Base-by-base conservation (phyloP, 2,888 invertebrate genomes). In the Epistrophe eligans region DNA sequence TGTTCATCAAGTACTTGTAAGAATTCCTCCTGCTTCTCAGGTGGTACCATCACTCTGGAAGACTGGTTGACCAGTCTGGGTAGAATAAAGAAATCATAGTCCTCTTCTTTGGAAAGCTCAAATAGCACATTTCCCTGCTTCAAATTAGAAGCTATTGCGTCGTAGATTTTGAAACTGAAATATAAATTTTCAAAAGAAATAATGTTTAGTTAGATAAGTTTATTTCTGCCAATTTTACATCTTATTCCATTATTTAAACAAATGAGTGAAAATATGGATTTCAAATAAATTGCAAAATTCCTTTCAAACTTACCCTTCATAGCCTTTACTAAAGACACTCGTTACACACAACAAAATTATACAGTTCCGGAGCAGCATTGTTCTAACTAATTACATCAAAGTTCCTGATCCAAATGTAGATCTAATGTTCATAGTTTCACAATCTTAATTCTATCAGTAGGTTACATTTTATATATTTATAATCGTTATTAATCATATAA, bases 131-230 rank as follows among this genome's bases (percentile, higher is more conserved):
- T 80, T 0, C 73, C 79, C 38, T 92, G 90, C 24, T 17, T 6
- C 1, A 81, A 79, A 3, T 79, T 70, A 4, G 77, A 64, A 2
- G 79, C 28, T 0, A 52, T 7, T 4, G 91, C 84, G 52, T 92
- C 91, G 45, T 91, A 92, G 15, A 92, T 88, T 74, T 90, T 91
- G 71, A 89, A 91, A 9, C 92, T n/a, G n/a, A n/a, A n/a, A n/a
- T n/a, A n/a, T n/a, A n/a, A n/a, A n/a, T n/a, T n/a, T n/a, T n/a
- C n/a, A n/a, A n/a, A n/a, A n/a, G n/a, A n/a, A n/a, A n/a, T n/a
- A n/a, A n/a, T n/a, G n/a, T n/a, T n/a, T n/a, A n/a, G n/a, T n/a
- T n/a, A n/a, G n/a, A n/a, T n/a, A n/a, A n/a, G n/a, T n/a, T n/a
- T n/a, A n/a, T n/a, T n/a, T n/a, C n/a, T n/a, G n/a, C n/a, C n/a